Evolutionary conservation across 2,797 vertebrate genomes (phyloP).

Genomic region (Sebastes jordani): DNA sequence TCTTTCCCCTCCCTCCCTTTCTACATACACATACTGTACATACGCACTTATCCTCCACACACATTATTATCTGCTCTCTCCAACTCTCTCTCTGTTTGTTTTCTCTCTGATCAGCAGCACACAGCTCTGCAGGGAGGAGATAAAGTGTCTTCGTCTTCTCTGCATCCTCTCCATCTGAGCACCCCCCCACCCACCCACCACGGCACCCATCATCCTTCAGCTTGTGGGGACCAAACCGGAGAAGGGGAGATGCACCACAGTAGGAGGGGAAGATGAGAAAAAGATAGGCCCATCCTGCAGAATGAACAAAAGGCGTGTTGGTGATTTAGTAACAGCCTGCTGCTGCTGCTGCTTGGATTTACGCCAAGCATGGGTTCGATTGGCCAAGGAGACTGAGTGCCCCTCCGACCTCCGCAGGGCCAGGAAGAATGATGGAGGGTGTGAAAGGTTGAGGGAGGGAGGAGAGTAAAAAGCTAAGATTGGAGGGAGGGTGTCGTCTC

Average conservation of each 20-base stretch:
- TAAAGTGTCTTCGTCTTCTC: slow-evolving; percentile 42
- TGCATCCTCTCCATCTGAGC: neutral
- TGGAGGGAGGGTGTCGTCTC: neutral
- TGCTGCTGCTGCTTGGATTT: slow-evolving; percentile 45
- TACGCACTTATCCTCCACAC: slow-evolving; percentile 22
- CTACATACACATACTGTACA: neutral
- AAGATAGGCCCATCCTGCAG: slow-evolving; percentile 35
- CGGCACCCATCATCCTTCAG: slow-evolving; percentile 43
- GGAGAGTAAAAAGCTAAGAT: slow-evolving; percentile 17
- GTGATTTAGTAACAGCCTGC: slow-evolving; percentile 56
- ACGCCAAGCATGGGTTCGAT: slow-evolving; percentile 47
- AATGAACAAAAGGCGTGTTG: slow-evolving; percentile 35
- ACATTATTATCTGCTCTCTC: slow-evolving; percentile 32
- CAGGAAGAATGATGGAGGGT: slow-evolving; percentile 40
- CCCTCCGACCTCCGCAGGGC: slow-evolving; percentile 42
- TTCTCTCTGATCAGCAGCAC: slow-evolving; percentile 47
- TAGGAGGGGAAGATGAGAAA: slow-evolving; percentile 33
- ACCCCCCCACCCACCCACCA: neutral
- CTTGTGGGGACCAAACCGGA: slow-evolving; percentile 21
- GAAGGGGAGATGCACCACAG: slow-evolving; percentile 11
- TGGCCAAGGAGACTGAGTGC: slow-evolving; percentile 39
- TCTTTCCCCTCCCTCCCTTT: slow-evolving; percentile 18
- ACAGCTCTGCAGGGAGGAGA: slow-evolving; percentile 60
- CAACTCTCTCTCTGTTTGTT: slow-evolving; percentile 28
- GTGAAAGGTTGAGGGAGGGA: slow-evolving; percentile 21